These are phyloP conservation scores for Aurelia aurita complex sp. Pacific DNA, from an alignment of 30 jellyfish, hydroid and myxozoan species.

Conservation along the genomic window DNA sequence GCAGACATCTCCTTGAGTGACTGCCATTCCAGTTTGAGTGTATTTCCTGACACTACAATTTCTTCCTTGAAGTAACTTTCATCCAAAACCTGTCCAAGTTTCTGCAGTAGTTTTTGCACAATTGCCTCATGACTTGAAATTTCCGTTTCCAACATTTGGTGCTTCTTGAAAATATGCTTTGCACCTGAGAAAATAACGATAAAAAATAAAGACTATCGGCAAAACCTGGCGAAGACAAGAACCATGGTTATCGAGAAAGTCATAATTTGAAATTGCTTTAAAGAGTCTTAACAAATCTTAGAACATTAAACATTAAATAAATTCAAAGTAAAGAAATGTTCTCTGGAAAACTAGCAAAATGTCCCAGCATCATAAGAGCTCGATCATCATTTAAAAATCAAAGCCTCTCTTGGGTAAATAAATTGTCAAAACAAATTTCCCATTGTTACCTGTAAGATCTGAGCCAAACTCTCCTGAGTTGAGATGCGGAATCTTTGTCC, in stretches of 20 bases:
- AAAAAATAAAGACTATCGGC: no score
- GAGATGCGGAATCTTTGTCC: constrained; percentile 7
- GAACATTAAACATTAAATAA: no score
- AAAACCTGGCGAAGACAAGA: no score
- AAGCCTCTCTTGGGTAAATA: no score
- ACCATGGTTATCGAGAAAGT: no score
- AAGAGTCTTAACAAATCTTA: no score
- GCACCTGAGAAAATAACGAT: constrained; percentile 23
- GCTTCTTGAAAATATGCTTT: constrained; percentile 42
- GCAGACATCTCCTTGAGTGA: constrained; percentile 21
- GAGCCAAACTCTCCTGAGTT: constrained; percentile 45
- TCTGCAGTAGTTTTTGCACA: constrained; percentile 3
- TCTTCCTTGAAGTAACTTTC: constrained; percentile 31
- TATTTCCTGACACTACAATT: not conserved
- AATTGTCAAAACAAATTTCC: no score
- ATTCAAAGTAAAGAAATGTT: no score
- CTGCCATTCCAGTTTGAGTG: constrained; percentile 29
- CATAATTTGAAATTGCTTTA: no score
- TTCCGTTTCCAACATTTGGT: constrained; percentile 43
- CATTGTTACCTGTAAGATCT: constrained; percentile 32
- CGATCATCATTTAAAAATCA: no score
- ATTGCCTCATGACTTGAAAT: constrained; percentile 41
- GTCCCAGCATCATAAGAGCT: no score
- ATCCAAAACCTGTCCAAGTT: constrained; percentile 7
- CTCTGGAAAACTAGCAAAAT: no score